These are phyloP conservation scores for Oncorhynchus keta DNA, from an alignment of 2,113 vertebrate species.

Conservation along the genomic window DNA sequence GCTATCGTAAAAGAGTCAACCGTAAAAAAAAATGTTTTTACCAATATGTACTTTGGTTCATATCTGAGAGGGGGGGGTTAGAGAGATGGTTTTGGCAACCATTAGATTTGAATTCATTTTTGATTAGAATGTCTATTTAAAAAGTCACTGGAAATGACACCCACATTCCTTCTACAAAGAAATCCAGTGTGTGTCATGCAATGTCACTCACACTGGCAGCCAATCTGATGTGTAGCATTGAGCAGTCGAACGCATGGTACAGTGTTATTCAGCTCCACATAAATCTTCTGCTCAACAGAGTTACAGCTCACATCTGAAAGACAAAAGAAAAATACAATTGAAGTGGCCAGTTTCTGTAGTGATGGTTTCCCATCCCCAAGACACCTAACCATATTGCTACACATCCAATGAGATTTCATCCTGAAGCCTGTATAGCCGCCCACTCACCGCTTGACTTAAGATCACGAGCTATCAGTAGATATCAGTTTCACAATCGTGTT, in stretches of 20 bases:
- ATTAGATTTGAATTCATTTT: too few relatives aligned
- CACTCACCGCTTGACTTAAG: conserved; percentile 2
- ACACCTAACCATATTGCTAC: background rate
- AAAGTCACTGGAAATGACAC: too few relatives aligned
- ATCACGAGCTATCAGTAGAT: conserved; percentile 55
- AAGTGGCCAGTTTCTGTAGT: background rate
- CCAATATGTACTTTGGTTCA: too few relatives aligned
- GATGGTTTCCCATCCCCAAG: background rate
- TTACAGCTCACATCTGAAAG: conserved; percentile 69
- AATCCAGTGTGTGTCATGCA: background rate
- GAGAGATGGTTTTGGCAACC: too few relatives aligned
- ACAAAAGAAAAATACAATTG: background rate
- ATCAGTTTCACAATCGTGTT: too few relatives aligned
- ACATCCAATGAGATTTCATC: background rate
- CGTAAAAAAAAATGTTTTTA: too few relatives aligned
- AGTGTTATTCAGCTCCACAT: conserved; percentile 83
- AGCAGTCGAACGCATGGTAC: conserved; percentile 90
- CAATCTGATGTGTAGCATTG: conserved; percentile 94
- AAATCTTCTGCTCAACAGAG: conserved; percentile 93
- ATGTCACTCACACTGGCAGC: conserved; percentile 92
- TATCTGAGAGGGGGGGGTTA: too few relatives aligned
- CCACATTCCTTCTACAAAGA: too few relatives aligned
- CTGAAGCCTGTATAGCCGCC: background rate
- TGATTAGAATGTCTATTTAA: too few relatives aligned
- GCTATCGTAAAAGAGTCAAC: too few relatives aligned